Conservation (phyloP, 2,888 invertebrate species). For the Lutraria lutraria region DNA sequence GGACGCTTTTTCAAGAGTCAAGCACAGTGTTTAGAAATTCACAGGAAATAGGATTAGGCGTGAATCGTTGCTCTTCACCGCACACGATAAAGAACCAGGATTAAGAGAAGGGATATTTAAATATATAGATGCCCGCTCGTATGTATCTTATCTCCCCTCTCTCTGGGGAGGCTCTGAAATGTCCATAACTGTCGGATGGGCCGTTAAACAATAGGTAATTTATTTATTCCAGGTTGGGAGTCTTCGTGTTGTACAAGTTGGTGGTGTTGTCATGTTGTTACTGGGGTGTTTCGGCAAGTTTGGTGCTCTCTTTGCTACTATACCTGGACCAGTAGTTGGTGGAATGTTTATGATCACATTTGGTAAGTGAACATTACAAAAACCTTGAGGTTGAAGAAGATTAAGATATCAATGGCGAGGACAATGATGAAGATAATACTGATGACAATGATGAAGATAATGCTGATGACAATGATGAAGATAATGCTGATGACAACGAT, state of each 20-base stretch:
- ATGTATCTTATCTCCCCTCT: too few species aligned
- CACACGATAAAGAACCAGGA: too few species aligned
- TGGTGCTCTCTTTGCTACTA: conserved; percentile 87
- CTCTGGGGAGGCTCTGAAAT: too few species aligned
- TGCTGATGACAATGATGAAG: neutral
- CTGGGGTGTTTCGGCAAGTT: conserved; percentile 87
- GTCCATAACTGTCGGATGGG: too few species aligned
- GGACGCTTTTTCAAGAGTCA: too few species aligned
- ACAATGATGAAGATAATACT: neutral
- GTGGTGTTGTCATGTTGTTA: conserved; percentile 87
- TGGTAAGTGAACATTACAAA: conserved; percentile 75
- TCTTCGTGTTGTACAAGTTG: conserved; percentile 86
- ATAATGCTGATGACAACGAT: too few species aligned
- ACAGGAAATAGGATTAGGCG: too few species aligned
- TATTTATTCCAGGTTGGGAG: conserved; percentile 86
- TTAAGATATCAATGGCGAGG: neutral
- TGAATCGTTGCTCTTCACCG: too few species aligned
- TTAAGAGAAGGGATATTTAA: too few species aligned
- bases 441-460: neutral
- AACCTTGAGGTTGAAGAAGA: neutral
- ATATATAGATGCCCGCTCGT: too few species aligned
- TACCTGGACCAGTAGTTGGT: conserved; percentile 88
- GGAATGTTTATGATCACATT: conserved; percentile 85
- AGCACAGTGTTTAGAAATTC: too few species aligned
- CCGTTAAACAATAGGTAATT: too few species aligned